Conservation (phyloP, 2,113 vertebrate species). For the Erythrolamprus reginae region DNA sequence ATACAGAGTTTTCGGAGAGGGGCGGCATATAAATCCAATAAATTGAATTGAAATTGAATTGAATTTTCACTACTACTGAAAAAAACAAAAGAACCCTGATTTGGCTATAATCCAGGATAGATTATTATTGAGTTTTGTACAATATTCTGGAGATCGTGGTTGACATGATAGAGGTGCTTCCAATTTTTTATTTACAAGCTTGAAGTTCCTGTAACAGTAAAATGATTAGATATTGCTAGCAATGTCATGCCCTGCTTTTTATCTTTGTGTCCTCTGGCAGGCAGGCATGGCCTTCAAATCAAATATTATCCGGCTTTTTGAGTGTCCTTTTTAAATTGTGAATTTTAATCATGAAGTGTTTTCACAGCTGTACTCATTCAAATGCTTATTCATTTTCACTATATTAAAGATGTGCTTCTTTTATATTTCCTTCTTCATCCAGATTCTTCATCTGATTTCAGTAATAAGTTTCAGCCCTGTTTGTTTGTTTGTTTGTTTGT, state of each 20-base stretch:
- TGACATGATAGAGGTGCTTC: not conserved
- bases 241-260: not conserved
- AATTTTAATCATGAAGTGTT: not conserved
- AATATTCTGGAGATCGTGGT: not conserved
- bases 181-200: not conserved
- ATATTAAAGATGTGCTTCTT: too few relatives aligned
- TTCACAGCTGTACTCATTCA: not conserved
- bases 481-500: too few relatives aligned
- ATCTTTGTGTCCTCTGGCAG: not conserved
- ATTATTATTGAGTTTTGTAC: not conserved
- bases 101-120: not conserved
- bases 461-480: not conserved
- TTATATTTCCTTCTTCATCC: not conserved
- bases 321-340: not conserved
- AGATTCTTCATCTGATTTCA: too few relatives aligned
- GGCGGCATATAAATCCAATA: too few relatives aligned
- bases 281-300: not conserved
- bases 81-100: too few relatives aligned
- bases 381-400: not conserved
- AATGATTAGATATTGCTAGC: not conserved
- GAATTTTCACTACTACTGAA: not conserved
- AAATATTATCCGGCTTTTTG: not conserved
- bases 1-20: too few relatives aligned
- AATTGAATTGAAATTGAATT: too few relatives aligned
- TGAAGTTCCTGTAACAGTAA: not conserved